Conservation (phyloP, 2,113 vertebrate species). For the Coryphaenoides rupestris region DNA sequence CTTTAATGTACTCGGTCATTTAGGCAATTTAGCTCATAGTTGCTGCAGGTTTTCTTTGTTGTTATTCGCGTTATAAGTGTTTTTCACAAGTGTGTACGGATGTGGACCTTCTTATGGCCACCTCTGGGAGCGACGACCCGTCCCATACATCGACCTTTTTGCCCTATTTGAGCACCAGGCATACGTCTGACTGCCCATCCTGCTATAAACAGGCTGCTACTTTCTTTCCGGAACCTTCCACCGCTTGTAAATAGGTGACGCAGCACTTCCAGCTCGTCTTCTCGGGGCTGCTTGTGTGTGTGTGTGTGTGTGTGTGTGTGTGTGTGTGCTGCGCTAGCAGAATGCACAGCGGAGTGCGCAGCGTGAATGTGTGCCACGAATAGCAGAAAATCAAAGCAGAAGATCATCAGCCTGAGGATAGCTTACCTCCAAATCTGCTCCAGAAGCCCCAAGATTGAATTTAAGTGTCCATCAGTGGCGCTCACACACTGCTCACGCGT, state of each 20-base stretch:
- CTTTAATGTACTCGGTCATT: too few relatives aligned
- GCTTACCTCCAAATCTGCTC: conserved; percentile 35
- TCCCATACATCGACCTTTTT: too few relatives aligned
- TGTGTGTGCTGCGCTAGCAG: conserved; percentile 55
- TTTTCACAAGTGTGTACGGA: too few relatives aligned
- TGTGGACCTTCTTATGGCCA: too few relatives aligned
- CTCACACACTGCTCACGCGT: too few relatives aligned
- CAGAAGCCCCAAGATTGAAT: conserved; percentile 13
- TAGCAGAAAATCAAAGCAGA: conserved; percentile 28
- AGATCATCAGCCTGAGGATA: conserved; percentile 46
- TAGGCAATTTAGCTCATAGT: too few relatives aligned
- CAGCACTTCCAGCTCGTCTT: conserved; percentile 34
- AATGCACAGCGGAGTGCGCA: conserved; percentile 41
- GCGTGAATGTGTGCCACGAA: conserved; percentile 48
- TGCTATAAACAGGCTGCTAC: conserved; percentile 44
- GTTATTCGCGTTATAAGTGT: too few relatives aligned
- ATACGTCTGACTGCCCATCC: conserved; percentile 29
- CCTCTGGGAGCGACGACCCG: too few relatives aligned
- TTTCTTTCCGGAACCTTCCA: conserved; percentile 24
- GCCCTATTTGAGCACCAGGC: conserved; percentile 38
- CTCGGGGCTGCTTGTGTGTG: conserved; percentile 38
- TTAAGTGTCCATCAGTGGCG: not conserved
- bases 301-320: too few relatives aligned
- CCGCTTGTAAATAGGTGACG: conserved; percentile 55
- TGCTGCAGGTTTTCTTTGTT: too few relatives aligned